Conservation (phyloP, 2,797 vertebrate species). For the Schizothorax lantsangensis region DNA sequence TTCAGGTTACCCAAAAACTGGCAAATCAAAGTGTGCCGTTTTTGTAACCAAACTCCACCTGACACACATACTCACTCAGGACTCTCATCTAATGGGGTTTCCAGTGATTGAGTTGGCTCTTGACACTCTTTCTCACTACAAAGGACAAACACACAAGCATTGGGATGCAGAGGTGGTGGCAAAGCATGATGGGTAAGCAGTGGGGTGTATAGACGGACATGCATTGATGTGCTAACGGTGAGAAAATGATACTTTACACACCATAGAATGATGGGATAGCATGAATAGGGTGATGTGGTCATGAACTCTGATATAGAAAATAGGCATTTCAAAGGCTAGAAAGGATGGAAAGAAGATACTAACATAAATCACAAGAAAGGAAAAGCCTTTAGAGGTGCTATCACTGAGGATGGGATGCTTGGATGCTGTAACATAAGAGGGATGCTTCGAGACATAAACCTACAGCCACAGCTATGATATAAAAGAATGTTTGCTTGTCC, state of each 20-base stretch:
- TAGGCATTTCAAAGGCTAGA: not conserved
- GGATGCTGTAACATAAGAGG: not conserved
- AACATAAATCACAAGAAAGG: not conserved
- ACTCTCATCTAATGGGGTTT: constrained; percentile 68
- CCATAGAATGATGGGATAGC: constrained; percentile 2
- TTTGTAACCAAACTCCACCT: constrained; percentile 19
- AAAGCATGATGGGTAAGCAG: constrained; percentile 50
- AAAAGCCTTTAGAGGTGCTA: not conserved
- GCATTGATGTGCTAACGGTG: not conserved
- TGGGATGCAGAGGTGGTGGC: constrained; percentile 48
- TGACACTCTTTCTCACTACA: constrained; percentile 73
- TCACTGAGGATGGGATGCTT: constrained; percentile 4
- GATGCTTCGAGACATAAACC: not conserved
- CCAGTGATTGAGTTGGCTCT: constrained; percentile 64
- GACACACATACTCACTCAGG: constrained; percentile 76
- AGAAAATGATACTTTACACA: not conserved
- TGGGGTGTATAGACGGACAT: constrained; percentile 9
- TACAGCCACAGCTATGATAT: not conserved
- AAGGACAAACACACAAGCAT: constrained; percentile 59
- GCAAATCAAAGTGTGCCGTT: not conserved
- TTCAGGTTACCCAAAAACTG: constrained; percentile 8
- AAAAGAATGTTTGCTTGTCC: not conserved
- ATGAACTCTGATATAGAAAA: not conserved
- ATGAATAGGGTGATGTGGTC: not conserved
- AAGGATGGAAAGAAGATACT: not conserved